Conservation (phyloP, 2,113 vertebrate genomes). For the Kryptolebias marmoratus region DNA sequence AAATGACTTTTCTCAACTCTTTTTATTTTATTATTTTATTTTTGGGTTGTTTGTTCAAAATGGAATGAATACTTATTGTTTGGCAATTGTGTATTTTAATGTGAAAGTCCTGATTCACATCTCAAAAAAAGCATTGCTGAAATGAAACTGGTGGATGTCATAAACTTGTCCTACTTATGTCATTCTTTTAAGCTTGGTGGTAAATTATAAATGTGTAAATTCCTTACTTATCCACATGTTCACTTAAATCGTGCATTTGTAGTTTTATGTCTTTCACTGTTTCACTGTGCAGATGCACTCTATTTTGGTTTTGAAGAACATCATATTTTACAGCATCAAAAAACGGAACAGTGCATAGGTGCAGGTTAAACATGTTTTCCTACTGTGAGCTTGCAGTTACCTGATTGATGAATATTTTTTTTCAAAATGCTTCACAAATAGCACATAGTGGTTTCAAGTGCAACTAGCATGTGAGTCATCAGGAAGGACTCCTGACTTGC, state of each 20-base stretch:
- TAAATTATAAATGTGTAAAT: conserved; percentile 8
- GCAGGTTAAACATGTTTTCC: conserved; percentile 8
- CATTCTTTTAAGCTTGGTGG: background rate
- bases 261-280: background rate
- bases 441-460: background rate
- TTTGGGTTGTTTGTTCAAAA: background rate
- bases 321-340: background rate
- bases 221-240: background rate
- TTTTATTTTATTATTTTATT: background rate
- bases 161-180: conserved; percentile 8
- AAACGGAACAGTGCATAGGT: background rate
- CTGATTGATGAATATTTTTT: conserved; percentile 18
- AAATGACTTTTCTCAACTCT: background rate
- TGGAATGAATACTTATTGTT: background rate
- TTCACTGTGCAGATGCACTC: background rate
- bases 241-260: background rate
- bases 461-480: conserved; percentile 9
- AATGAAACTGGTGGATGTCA: conserved; percentile 6
- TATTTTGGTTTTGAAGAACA: background rate
- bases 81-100: conserved; percentile 3
- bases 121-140: background rate
- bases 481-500: background rate
- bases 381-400: conserved; percentile 1
- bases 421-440: conserved; percentile 3
- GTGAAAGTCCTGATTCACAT: background rate